Evolutionary conservation across 2,888 invertebrate species (phyloP), one percentile per base, ranked within the genome.

Genomic region (Folsomia manolachei): DNA sequence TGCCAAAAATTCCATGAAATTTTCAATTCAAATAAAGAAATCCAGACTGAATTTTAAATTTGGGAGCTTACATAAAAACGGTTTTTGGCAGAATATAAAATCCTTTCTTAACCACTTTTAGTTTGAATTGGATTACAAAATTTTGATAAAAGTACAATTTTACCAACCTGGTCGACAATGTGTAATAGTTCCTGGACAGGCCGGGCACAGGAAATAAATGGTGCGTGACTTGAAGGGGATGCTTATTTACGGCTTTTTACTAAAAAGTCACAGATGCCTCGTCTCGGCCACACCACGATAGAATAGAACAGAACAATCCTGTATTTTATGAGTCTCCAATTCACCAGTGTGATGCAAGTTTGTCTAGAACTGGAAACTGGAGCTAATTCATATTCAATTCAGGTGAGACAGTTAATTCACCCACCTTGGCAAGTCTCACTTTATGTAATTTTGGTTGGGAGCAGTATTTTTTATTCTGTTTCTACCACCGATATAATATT

Each of bases 341-440:
- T 71, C 64, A 68, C 69, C 69, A 70, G n/a, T 25, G n/a, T n/a
- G n/a, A n/a, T n/a, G n/a, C n/a, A n/a, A n/a, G n/a, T n/a, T n/a
- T n/a, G n/a, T n/a, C n/a, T n/a, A n/a, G n/a, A n/a, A n/a, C n/a
- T n/a, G n/a, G n/a, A n/a, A n/a, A n/a, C 56, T 14, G 63, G 71
- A 73, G 63, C 71, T 72, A 73, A 75, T 75, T 75, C 73, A 72
- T 73, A 75, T 75, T 75, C 75, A 73, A 75, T 75, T 75, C 75
- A 75, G 75, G 75, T 56, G 56, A 56, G 56, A 56, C 25, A 60
- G 19, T 60, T 7, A n/a, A n/a, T 51, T 11, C 18, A 51, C 52
- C 18, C 11, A 18, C 18, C 39, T 39, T 39, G 39, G 4, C 39
- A 4, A 39, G 39, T 39, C 39, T 14, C 39, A 39, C 39, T 39